These are phyloP conservation scores for Vanacampus margaritifer DNA, from an alignment of 2,113 vertebrate species.

Conservation along the genomic window DNA sequence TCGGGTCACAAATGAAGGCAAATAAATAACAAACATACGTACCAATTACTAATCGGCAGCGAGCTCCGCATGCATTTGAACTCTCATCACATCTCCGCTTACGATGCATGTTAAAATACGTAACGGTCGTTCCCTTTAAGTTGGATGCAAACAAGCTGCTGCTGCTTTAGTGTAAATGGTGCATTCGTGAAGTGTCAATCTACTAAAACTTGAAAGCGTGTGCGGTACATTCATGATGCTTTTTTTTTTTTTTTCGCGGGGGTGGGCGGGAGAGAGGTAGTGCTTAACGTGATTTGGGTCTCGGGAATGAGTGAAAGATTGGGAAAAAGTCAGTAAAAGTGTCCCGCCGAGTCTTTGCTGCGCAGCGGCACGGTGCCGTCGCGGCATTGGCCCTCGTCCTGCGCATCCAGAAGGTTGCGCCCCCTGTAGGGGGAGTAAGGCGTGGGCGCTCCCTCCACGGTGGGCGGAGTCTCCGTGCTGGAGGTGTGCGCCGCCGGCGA, in stretches of 20 bases:
- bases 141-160: neutral
- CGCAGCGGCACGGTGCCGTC: constrained; percentile 90
- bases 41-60: neutral
- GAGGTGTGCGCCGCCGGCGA: constrained; percentile 89
- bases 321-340: constrained; percentile 78
- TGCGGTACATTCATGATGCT: neutral
- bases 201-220: neutral
- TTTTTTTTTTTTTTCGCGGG: neutral
- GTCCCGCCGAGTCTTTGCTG: constrained; percentile 82
- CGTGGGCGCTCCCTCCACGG: constrained; percentile 84
- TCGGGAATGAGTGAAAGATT: neutral
- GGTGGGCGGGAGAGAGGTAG: neutral
- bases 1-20: neutral
- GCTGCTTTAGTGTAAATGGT: neutral
- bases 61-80: neutral
- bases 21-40: neutral
- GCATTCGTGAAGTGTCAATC: neutral
- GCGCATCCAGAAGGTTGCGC: constrained; percentile 85
- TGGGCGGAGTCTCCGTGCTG: constrained; percentile 92
- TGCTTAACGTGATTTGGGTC: neutral
- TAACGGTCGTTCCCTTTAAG: neutral
- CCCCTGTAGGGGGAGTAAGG: constrained; percentile 71
- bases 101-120: neutral
- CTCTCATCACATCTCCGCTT: neutral
- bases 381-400: constrained; percentile 86